Evolutionary conservation across 2,888 invertebrate species (phyloP), one percentile per base, ranked within the genome.

Genomic region (Hedychridium roseum): DNA sequence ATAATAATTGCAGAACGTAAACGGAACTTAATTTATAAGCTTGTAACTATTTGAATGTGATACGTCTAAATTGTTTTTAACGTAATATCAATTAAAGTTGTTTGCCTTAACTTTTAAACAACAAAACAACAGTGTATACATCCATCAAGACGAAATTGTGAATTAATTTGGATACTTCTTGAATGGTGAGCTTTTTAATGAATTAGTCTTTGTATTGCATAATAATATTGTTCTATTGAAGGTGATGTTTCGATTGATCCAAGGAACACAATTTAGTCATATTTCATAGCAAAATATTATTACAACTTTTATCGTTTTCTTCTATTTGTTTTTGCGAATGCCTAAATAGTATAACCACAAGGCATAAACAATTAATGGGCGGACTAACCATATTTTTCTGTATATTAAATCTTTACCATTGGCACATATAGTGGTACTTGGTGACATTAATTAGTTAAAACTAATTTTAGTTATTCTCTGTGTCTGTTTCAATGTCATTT

Each of bases 101-200:
- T 42, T 35, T 50, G 47, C 48, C 57, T 57, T 57, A 37, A 46
- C 42, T 46, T 48, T 46, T 54, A 47, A 57, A 49, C 45, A 47
- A 50, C 7, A 23, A 30, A 16, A 20, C 15, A 16, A 50, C 43
- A 26, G 50, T 35, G 36, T 50, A n/a, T 44, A 44, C 42, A 47
- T 39, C 46, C 49, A 42, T 57, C 46, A 37, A 53, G 47, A 43
- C 32, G 45, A 50, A 43, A 27, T 37, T 46, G 38, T 49, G 37
- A 53, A 34, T 48, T 43, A 43, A 46, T 54, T 57, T 44, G 43
- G 44, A 50, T 28, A 57, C 43, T 46, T 37, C 20, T 57, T 54
- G 57, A 54, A 58, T 58, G 58, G 58, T 58, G 50, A 58, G 57
- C 50, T 49, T 50, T 46, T 3, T 3, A 23, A 15, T 37, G 28